Conservation (phyloP, 2,113 vertebrate genomes). For the Sinocyclocheilus maitianheensis region DNA sequence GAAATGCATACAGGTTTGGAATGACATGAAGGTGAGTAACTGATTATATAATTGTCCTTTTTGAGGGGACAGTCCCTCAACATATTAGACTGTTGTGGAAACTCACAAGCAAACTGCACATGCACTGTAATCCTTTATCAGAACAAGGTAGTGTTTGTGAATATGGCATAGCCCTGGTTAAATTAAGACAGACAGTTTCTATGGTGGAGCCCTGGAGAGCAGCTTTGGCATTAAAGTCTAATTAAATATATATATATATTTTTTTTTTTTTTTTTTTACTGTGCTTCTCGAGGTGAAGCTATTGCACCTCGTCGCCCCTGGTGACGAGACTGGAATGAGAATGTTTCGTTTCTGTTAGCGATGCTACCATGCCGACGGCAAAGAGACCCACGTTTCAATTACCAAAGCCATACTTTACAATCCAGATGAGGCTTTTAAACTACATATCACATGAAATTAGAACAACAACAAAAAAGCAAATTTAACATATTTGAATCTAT, state of each 20-base stretch:
- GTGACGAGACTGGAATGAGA: conserved; percentile 48
- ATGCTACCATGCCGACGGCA: conserved; percentile 56
- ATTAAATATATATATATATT: conserved; percentile 56
- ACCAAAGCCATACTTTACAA: no score
- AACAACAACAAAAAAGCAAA: no score
- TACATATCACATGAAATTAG: no score
- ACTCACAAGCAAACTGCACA: conserved; percentile 67
- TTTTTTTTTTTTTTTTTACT: conserved; percentile 47
- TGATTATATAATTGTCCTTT: no score
- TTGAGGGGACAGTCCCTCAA: no score
- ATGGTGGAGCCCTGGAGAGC: conserved; percentile 51
- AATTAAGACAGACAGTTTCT: conserved; percentile 33
- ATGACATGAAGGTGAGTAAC: no score
- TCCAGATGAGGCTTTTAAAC: no score
- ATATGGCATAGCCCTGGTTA: not conserved
- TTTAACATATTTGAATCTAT: no score
- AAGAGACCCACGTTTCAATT: conserved; percentile 44
- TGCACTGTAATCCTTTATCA: conserved; percentile 58
- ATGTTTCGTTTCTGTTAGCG: conserved; percentile 58
- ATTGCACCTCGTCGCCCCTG: conserved; percentile 39
- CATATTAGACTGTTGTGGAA: conserved; percentile 36
- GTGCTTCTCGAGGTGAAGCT: conserved; percentile 45
- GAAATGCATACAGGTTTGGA: no score
- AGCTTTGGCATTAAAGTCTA: conserved; percentile 60
- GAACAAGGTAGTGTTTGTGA: not conserved